Evolutionary conservation across 2,113 vertebrate species (phyloP), one percentile per base, ranked within the genome.

Genomic region (Mesembrinibis cayennensis): DNA sequence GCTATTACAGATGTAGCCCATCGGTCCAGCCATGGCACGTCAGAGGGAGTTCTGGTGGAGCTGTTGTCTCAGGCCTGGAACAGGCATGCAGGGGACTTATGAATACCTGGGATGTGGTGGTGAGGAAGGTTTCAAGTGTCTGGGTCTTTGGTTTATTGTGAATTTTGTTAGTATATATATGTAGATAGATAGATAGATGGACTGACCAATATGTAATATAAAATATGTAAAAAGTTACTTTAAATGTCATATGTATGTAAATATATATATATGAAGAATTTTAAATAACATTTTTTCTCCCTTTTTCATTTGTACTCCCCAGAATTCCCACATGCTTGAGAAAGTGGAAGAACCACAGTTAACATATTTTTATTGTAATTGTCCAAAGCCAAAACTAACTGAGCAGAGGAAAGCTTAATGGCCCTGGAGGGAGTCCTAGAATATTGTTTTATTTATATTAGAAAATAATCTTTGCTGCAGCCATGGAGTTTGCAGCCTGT

Each of bases 401-500:
- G 58, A 89, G 79, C 27, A 86, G 76, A 86, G 45, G 58, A 95
- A 92, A 82, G 49, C n/a, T 72, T 93, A 83, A 93, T 50, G n/a
- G 53, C 40, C 45, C 78, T 95, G 74, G 77, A 84, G 56, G 36
- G 84, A 90, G 32, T 82, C 67, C n/a, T 82, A 72, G 58, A 72
- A 72, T 80, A 80, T 66, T 73, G n/a, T 80, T 96, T 91, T 85
- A 86, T 85, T 96, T 94, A 56, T 58, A 70, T 66, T 83, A 77
- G 66, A 77, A 88, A 82, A 66, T 86, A 90, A 66, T 80, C 56
- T 55, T 88, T 86, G 29, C 59, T 77, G 29, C 44, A 83, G 55
- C n/a, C 17, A 17, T 17, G 13, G 44, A 70, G 32, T 88, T 80
- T 69, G 13, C 58, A 79, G 34, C 40, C 36, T 49, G 19, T 84